Base-by-base conservation (phyloP, 2,113 vertebrate species). In the Tauraco erythrolophus region DNA sequence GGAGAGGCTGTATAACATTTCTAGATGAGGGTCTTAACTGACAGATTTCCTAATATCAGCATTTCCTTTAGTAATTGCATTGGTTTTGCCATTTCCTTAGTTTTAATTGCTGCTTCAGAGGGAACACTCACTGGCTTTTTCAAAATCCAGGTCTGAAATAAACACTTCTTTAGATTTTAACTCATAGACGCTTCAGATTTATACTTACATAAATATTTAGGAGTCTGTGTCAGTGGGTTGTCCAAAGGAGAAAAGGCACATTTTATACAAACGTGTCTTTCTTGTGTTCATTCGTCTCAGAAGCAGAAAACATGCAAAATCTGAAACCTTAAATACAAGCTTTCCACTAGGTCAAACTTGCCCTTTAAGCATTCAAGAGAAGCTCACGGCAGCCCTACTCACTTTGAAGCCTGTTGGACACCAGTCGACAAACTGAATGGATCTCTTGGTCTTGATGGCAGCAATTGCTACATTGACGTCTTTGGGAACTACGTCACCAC, bases 391-490 rank as follows among this genome's bases (percentile, higher is more conserved):
- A 56, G 43, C 46, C 10, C 3, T 37, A 8, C 95, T 97, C 66
- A 98, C 98, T 98, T 99, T 99, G 95, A 99, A 99, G 37, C 98
- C 98, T 18, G 98, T 98, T 33, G 98, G 98, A 43, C 98, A 98
- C 98, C 98, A 99, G 83, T 98, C 98, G 0, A 98, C 98, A 82
- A 99, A 99, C 79, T 99, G 98, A 77, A 98, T 95, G 6, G 78
- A 84, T 58, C 97, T 98, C 27, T 99, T 98, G 41, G 98, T 98
- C 96, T 98, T 98, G 95, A 99, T 98, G 83, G 97, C 96, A 0
- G 98, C 98, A 4, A 98, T 99, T 11, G 98, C 98, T 0, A 98
- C 98, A 1, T 98, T 99, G 87, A 98, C 98, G 0, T 99, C 98
- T 81, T 98, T 98, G 96, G 98, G 98, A 6, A 98, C 98, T 2